Evolutionary conservation across 2,797 vertebrate genomes (phyloP), one percentile per base, ranked within the genome.

Genomic region (Dipus sagitta): DNA sequence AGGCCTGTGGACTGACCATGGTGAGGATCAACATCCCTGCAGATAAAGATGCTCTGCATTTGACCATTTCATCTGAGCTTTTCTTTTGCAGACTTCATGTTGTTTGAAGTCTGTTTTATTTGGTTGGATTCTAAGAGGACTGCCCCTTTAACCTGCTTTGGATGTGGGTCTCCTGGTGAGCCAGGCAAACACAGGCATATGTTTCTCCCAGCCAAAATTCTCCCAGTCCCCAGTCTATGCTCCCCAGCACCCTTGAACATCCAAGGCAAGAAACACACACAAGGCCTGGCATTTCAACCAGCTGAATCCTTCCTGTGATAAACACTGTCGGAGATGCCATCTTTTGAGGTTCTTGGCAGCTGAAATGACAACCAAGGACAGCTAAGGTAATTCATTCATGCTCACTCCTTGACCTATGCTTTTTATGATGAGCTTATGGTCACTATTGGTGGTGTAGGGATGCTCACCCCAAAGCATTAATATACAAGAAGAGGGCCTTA

Each of bases 321-420:
- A 72, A 21, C 7, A 18, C 6, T 24, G 13, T 6, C 70, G 75
- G 9, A 78, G 88, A 70, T 0, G 2, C 30, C 28, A 38, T 47
- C 30, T 70, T 81, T 78, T 80, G 74, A 74, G 65, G 28, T 91
- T 88, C 32, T 85, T 90, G 85, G 14, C 70, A 87, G 42, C 64
- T 80, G 64, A 52, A 47, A 84, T 23, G 32, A 32, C 34, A 68
- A 38, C 26, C 6, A 32, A 67, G 11, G 42, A 15, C 13, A 77
- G 32, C 71, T 60, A 76, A 26, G 58, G 65, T 38, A 62, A 4
- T 42, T 21, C 0, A 9, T 10, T 42, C 52, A 0, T 5, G 20
- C 38, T n/a, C 6, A 62, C 6, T 6, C 13, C 0, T 72, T 91
- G 58, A 2, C 23, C 38, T 12, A 42, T 32, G 8, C 2, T 0